Evolutionary conservation across 2,888 invertebrate genomes (phyloP), one percentile per base, ranked within the genome.

Genomic region (Corbicula japonica): DNA sequence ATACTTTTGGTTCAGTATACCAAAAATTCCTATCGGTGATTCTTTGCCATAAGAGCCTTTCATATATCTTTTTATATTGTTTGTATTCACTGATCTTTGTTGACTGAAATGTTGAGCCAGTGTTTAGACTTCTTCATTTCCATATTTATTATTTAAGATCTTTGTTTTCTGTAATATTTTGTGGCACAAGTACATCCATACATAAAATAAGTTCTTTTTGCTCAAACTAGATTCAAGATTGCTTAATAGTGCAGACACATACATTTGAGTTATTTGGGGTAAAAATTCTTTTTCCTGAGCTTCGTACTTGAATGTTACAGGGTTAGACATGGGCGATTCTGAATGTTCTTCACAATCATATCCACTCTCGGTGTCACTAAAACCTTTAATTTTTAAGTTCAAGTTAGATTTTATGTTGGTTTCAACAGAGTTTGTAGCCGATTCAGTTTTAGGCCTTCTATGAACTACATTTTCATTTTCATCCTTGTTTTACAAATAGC

Each of bases 221-320:
- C 21, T 54, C 18, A 34, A 75, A 75, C 68, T 41, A 28, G 52
- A 23, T 15, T 54, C 23, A 15, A 75, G 35, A 68, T 75, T 75
- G 2, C 34, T 44, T 5, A 61, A 52, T n/a, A 75, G 21, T 10
- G 23, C 26, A 18, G 48, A 6, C 1, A 69, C 21, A 52, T 68
- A 75, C 18, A 23, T 60, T 2, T 34, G 10, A 8, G 26, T 41
- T 4, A 69, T n/a, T 44, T 28, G 32, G 15, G 10, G 10, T 6
- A 75, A 1, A 2, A 54, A 1, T 12, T 54, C 8, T 38, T 61
- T 50, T n/a, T 68, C 68, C 38, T 75, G 75, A 0, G 15, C 0
- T 23, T 68, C 44, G 30, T 68, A 62, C 10, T 41, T 52, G 23
- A 75, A n/a, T 15, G 21, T 28, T 18, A 50, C 60, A 32, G 15